These are phyloP conservation scores for Drusus annulatus DNA, from an alignment of 1,140 invertebrate species.

Conservation along the genomic window DNA sequence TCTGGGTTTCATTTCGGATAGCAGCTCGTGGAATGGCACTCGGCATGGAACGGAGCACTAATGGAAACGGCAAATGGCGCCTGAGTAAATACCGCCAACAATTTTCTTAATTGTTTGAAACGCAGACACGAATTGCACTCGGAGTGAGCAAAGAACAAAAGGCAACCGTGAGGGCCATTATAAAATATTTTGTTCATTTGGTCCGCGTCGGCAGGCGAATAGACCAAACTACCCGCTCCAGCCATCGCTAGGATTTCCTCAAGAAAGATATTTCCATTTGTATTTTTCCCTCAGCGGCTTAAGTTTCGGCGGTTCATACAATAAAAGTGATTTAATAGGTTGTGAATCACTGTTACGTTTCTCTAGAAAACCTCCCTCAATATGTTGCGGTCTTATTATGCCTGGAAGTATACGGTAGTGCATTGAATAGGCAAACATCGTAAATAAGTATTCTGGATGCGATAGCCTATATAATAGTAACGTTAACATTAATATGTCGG, in stretches of 20 bases:
- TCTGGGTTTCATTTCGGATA: conserved; percentile 17
- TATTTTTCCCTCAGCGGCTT: conserved; percentile 31
- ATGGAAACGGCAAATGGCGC: conserved; percentile 40
- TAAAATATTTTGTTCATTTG: conserved; percentile 29
- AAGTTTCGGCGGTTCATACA: conserved; percentile 45
- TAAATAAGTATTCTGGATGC: conserved; percentile 5
- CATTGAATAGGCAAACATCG: conserved; percentile 44
- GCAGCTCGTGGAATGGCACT: conserved; percentile 8
- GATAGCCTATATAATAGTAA: not conserved
- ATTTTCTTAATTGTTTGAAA: conserved; percentile 57
- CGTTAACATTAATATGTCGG: no score
- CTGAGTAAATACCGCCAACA: conserved; percentile 45
- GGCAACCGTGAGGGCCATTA: conserved; percentile 25
- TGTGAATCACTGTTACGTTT: conserved; percentile 55
- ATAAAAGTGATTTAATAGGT: conserved; percentile 59
- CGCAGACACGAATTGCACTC: conserved; percentile 45
- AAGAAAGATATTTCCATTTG: conserved; percentile 13
- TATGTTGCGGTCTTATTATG: conserved; percentile 43
- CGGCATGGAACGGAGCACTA: conserved; percentile 21
- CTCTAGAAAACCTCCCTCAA: conserved; percentile 53
- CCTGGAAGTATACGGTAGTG: conserved; percentile 19
- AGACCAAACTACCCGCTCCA: not conserved
- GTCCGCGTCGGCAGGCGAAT: not conserved
- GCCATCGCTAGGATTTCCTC: not conserved
- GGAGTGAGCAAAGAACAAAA: conserved; percentile 31